Conservation (phyloP, 2,797 vertebrate species). For the Enteromius afrohamiltoni region DNA sequence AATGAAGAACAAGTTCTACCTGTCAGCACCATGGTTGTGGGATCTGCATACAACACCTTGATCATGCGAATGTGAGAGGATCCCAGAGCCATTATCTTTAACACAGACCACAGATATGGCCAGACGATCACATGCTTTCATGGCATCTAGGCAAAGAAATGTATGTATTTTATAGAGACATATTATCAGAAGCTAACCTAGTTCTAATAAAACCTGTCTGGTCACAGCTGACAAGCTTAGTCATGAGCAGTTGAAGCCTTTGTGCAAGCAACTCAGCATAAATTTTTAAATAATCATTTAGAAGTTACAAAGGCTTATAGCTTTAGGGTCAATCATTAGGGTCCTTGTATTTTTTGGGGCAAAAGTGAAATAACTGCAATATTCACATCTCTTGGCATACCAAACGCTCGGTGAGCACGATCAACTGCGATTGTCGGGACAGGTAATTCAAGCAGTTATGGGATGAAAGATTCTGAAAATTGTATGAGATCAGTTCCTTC, state of each 20-base stretch:
- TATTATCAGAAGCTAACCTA: conserved; percentile 31
- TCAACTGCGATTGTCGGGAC: background rate
- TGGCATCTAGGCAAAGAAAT: conserved; percentile 2
- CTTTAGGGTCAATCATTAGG: background rate
- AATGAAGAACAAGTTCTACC: background rate
- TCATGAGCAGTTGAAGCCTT: conserved; percentile 6
- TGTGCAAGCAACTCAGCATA: background rate
- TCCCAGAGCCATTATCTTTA: background rate
- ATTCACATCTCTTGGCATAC: background rate
- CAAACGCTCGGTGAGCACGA: background rate
- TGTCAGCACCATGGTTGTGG: background rate
- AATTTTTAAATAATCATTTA: conserved; percentile 17
- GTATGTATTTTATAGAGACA: no score
- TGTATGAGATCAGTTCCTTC: background rate
- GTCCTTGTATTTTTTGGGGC: conserved; percentile 18
- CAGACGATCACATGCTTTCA: conserved; percentile 17
- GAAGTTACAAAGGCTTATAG: conserved; percentile 4
- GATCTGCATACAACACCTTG: background rate
- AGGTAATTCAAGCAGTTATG: background rate
- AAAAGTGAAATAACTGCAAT: conserved; percentile 30
- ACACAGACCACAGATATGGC: conserved; percentile 10
- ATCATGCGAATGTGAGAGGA: conserved; percentile 14
- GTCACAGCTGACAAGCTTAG: background rate
- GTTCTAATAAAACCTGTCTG: conserved; percentile 32
- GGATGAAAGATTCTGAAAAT: background rate